Conservation (phyloP, 2,797 vertebrate species). For the Pipistrellus kuhlii region DNA sequence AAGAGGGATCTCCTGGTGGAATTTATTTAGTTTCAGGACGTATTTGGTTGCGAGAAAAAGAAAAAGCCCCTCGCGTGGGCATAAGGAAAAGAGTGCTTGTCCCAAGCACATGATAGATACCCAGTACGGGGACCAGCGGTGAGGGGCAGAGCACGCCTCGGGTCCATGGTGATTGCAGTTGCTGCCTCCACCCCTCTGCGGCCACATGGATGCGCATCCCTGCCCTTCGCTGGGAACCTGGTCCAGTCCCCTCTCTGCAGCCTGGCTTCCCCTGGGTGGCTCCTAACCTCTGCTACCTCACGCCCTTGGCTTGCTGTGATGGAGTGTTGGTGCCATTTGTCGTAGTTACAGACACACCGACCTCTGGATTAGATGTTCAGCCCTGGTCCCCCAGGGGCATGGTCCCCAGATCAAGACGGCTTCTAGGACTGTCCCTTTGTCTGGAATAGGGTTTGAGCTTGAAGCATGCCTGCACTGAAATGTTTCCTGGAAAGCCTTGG, state of each 20-base stretch:
- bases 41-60: constrained; percentile 30
- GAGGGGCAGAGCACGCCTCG: fast-evolving
- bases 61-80: not conserved
- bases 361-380: not conserved
- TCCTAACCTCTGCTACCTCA: not conserved
- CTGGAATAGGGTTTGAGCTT: not conserved
- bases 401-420: fast-evolving
- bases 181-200: not conserved
- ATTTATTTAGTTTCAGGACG: constrained; percentile 40
- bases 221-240: not conserved
- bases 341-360: not conserved
- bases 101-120: not conserved
- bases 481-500: not conserved
- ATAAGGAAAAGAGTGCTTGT: not conserved
- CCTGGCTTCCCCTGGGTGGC: not conserved
- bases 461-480: not conserved
- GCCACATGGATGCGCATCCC: not conserved
- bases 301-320: not conserved
- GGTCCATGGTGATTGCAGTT: not conserved
- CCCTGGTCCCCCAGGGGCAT: not conserved
- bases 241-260: not conserved
- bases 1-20: constrained; percentile 62
- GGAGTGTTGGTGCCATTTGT: not conserved
- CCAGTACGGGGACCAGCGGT: not conserved
- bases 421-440: not conserved